Conservation (phyloP, 2,888 invertebrate species). For the Odontomyia ornata region DNA sequence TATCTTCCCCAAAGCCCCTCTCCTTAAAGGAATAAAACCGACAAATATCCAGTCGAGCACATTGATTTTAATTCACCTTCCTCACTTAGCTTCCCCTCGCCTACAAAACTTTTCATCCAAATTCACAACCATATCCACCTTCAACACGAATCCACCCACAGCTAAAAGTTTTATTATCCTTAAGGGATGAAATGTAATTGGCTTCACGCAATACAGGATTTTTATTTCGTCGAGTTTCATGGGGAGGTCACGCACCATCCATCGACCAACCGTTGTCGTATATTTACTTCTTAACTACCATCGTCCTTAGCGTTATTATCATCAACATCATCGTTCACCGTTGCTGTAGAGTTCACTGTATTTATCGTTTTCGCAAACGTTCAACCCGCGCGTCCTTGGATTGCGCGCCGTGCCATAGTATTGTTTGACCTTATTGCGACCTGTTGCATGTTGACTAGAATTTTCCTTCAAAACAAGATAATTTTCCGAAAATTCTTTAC, state of each 20-base stretch:
- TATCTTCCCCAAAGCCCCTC: too few relatives aligned
- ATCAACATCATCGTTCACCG: not conserved
- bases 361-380: too few relatives aligned
- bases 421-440: constrained; percentile 33
- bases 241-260: constrained; percentile 23
- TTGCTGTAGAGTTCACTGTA: too few relatives aligned
- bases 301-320: not conserved
- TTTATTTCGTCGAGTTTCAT: not conserved
- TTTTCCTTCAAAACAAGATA: constrained; percentile 29
- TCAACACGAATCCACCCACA: not conserved
- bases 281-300: not conserved
- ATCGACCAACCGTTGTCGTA: not conserved
- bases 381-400: too few relatives aligned
- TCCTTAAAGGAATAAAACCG: too few relatives aligned
- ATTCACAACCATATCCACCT: too few relatives aligned
- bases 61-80: too few relatives aligned
- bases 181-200: constrained; percentile 39
- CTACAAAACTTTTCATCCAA: too few relatives aligned
- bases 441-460: constrained; percentile 29
- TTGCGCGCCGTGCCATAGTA: not conserved
- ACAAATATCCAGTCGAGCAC: too few relatives aligned
- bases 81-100: too few relatives aligned
- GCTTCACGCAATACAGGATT: constrained; percentile 27
- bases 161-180: constrained; percentile 34
- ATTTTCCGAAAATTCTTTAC: constrained; percentile 19